Percentiles rank a stretch among this genome's conserved stretches.
phyloP scores from a whole-genome alignment of 2,113 vertebrate genomes.

The Aegithalos caudatus region DNA sequence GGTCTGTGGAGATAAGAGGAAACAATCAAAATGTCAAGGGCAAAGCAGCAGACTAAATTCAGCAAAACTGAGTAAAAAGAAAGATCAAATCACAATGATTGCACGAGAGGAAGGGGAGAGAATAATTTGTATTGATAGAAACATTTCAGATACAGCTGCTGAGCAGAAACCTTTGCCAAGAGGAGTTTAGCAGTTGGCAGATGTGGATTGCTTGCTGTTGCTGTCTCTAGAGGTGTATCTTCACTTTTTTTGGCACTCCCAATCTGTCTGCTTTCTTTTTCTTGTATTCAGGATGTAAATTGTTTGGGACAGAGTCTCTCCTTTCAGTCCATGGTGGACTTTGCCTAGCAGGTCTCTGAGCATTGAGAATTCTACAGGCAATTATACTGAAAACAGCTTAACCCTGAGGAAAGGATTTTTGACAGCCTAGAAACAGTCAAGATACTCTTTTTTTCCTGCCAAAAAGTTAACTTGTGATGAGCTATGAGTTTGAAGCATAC shows the following conservation, averaged over 20 bases:
- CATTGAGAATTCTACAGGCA: background rate
- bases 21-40: background rate
- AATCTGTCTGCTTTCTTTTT: background rate
- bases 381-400: background rate
- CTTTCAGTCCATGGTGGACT: background rate
- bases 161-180: background rate
- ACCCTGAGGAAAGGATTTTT: background rate
- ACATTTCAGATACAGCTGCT: background rate
- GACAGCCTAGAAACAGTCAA: background rate
- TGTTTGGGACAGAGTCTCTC: background rate
- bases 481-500: background rate
- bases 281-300: background rate
- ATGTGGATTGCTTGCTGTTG: fast-evolving
- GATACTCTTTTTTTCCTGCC: background rate
- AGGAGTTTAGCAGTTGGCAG: background rate
- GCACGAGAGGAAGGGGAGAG: background rate
- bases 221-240: background rate
- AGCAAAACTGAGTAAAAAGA: background rate
- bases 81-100: background rate
- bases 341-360: fast-evolving
- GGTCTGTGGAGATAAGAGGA: background rate
- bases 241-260: background rate
- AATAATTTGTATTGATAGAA: background rate
- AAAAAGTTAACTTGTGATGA: background rate
- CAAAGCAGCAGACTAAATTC: background rate